Percentiles rank a stretch among this genome's conserved stretches.
These are phyloP conservation scores for Paralichthys olivaceus DNA, from an alignment of 2,113 vertebrate species.

Conservation along the genomic window DNA sequence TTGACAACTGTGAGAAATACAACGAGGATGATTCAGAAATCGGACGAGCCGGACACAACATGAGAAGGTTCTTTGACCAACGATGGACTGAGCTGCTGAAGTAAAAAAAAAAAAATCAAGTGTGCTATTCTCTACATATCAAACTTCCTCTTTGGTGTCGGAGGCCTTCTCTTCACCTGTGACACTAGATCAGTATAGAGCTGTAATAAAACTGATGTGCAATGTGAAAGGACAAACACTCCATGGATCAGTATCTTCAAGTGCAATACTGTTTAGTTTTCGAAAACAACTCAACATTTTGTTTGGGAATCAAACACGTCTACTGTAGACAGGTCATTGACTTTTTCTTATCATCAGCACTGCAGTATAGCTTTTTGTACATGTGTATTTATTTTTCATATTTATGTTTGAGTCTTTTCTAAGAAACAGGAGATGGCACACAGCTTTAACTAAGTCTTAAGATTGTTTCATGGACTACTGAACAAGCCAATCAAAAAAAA, in stretches of 20 bases:
- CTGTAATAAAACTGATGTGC: slow-evolving; percentile 75
- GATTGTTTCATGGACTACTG: slow-evolving; percentile 83
- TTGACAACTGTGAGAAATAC: slow-evolving; percentile 98
- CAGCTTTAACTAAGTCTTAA: slow-evolving; percentile 79
- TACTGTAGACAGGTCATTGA: slow-evolving; percentile 85
- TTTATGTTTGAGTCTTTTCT: slow-evolving; percentile 91
- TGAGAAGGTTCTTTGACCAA: slow-evolving; percentile 97
- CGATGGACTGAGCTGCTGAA: slow-evolving; percentile 92
- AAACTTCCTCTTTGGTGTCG: slow-evolving; percentile 81
- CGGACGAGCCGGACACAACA: slow-evolving; percentile 93
- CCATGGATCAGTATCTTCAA: slow-evolving; percentile 81
- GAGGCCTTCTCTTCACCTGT: slow-evolving; percentile 29
- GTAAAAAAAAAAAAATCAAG: slow-evolving; percentile 43
- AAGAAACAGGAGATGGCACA: slow-evolving; percentile 83
- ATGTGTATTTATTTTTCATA: slow-evolving; percentile 97
- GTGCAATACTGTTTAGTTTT: slow-evolving; percentile 94
- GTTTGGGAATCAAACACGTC: slow-evolving; percentile 83
- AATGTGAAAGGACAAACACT: slow-evolving; percentile 19
- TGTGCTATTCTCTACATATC: slow-evolving; percentile 82
- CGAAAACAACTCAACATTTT: slow-evolving; percentile 86
- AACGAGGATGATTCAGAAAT: slow-evolving; percentile 98
- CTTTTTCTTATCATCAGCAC: slow-evolving; percentile 85
- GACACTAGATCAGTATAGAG: slow-evolving; percentile 80
- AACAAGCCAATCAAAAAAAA: slow-evolving; percentile 86
- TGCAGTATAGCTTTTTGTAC: slow-evolving; percentile 45